phyloP scores from a whole-genome alignment of 35 echinoderm and acorn worm genomes.

The Patiria miniata region DNA sequence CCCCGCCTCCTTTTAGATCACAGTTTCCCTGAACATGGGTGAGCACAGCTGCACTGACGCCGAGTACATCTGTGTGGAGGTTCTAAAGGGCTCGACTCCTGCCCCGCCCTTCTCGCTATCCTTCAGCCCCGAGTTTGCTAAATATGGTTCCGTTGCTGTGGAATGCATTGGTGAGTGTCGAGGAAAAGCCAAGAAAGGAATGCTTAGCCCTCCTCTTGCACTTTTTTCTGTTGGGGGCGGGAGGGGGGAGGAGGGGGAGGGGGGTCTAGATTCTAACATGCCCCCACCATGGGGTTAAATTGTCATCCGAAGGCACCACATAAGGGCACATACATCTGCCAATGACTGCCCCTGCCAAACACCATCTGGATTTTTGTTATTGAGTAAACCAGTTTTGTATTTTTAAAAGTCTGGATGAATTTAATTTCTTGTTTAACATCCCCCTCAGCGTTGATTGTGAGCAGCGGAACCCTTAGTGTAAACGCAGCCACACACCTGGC shows the following conservation, averaged over 20 bases:
- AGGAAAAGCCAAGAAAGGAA: neutral
- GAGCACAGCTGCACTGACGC: neutral
- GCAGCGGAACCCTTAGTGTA: neutral
- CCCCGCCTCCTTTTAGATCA: neutral
- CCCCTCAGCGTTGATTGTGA: neutral
- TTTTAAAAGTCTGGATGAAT: too few species aligned
- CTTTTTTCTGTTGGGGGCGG: too few species aligned
- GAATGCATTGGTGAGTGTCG: slow-evolving; percentile 23
- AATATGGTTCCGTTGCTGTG: neutral
- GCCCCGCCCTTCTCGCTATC: slow-evolving; percentile 6
- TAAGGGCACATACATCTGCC: too few species aligned
- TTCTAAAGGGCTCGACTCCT: neutral
- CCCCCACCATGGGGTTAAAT: too few species aligned
- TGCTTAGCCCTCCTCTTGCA: too few species aligned
- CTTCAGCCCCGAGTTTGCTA: neutral
- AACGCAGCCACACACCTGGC: neutral
- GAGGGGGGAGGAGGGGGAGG: too few species aligned
- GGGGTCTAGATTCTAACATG: too few species aligned
- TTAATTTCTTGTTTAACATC: too few species aligned
- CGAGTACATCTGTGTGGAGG: slow-evolving; percentile 46
- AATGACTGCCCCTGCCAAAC: too few species aligned
- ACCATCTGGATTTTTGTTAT: too few species aligned
- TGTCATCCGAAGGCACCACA: too few species aligned
- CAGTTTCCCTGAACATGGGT: neutral
- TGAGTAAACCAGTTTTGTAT: too few species aligned